Percentiles rank a stretch among this genome's conserved stretches.
Evolutionary conservation across 1,140 invertebrate species (phyloP).

Genomic region (Magallana gigas): DNA sequence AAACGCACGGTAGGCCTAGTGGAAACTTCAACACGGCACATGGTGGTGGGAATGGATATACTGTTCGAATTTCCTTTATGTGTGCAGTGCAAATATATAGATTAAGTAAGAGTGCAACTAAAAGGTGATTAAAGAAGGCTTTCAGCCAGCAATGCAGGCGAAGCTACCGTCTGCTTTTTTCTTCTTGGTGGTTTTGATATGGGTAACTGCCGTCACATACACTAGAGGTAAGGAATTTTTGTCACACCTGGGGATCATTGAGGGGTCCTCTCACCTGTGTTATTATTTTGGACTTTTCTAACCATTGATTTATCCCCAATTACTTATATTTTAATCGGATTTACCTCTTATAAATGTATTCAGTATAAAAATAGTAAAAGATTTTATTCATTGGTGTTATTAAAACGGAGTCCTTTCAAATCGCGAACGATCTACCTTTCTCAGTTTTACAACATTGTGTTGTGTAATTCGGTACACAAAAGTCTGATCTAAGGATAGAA

Average conservation of each 20-base stretch:
- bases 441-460: background rate
- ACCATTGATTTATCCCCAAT: background rate
- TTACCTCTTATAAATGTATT: too few relatives aligned
- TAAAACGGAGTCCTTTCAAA: background rate
- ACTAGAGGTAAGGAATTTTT: constrained; percentile 34
- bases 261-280: constrained; percentile 23
- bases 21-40: constrained; percentile 27
- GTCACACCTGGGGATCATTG: constrained; percentile 27
- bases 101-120: constrained; percentile 25
- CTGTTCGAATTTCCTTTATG: constrained; percentile 28
- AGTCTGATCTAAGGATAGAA: background rate
- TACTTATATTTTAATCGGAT: too few relatives aligned
- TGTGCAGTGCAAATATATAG: background rate
- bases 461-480: constrained; percentile 7
- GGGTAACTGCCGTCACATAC: constrained; percentile 31
- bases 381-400: background rate
- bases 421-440: background rate
- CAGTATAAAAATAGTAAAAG: background rate
- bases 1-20: constrained; percentile 1
- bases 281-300: background rate
- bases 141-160: constrained; percentile 6
- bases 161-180: constrained; percentile 19
- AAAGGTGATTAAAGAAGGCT: constrained; percentile 8
- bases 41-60: constrained; percentile 21
- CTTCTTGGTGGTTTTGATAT: constrained; percentile 2